Evolutionary conservation across 1,140 invertebrate genomes (phyloP).

Genomic region (Luehdorfia chinensis): DNA sequence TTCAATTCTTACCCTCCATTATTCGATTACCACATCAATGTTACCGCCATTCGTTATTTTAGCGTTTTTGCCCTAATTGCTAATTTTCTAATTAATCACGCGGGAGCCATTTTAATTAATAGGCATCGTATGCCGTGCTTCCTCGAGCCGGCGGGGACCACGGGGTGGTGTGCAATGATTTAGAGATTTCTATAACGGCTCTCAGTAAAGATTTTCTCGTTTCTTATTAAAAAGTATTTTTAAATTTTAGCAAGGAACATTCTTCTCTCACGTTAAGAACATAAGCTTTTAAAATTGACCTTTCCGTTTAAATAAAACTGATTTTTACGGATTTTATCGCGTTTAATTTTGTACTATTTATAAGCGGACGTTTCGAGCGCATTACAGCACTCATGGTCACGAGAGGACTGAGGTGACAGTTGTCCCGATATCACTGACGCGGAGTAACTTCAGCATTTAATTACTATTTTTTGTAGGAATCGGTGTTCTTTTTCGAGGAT

Average conservation of each 20-base stretch:
- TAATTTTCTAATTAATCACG: conserved; percentile 72
- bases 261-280: not conserved
- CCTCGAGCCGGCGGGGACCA: not conserved
- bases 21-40: too few species aligned
- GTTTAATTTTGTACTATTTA: too few species aligned
- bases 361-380: too few species aligned
- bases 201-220: conserved; percentile 18
- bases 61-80: conserved; percentile 55
- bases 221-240: conserved; percentile 12
- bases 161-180: conserved; percentile 45
- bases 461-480: too few species aligned
- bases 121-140: conserved; percentile 40
- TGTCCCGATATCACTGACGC: too few species aligned
- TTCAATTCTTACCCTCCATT: too few species aligned
- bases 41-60: too few species aligned
- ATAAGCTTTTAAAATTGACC: not conserved
- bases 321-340: not conserved
- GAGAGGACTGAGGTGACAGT: too few species aligned
- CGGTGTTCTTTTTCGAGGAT: too few species aligned
- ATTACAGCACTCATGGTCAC: too few species aligned
- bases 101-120: conserved; percentile 69
- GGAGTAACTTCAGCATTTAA: too few species aligned
- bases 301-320: not conserved
- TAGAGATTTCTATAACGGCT: conserved; percentile 50
- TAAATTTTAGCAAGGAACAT: conserved; percentile 6